Base-by-base conservation (phyloP, 1,140 invertebrate genomes). In the Brachionus calyciflorus region DNA sequence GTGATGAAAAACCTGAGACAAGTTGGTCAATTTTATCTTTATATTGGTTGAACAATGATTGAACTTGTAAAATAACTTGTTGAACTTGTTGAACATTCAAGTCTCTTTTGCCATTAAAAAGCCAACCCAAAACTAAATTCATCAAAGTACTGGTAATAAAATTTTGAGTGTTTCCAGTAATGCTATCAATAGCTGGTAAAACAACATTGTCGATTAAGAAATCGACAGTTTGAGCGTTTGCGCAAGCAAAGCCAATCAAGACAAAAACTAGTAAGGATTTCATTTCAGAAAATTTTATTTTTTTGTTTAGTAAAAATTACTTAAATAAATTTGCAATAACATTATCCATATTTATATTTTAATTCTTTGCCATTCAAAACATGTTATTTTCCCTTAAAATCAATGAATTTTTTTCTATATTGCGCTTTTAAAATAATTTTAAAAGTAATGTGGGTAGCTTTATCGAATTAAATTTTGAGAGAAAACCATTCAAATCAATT, bases 1-100 rank as follows among this genome's bases (percentile, higher is more conserved):
- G 33, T 2, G n/a, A 19, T 24, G 40, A 26, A 65, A 24, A 65
- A 24, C 24, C 44, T 44, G 21, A 21, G 14, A 65, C 30, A 21
- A 65, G 14, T 65, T 65, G 60, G 2, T 65, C 40, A 46, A 65
- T 65, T 65, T 65, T 65, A 44, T 65, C 60, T 46, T 65, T 65
- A n/a, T 65, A 65, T 19, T 65, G 26, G n/a, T 44, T 44, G 3
- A 65, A 65, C 10, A 44, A 37, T 21, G 4, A 10, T 65, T 65
- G 60, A 44, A 65, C 41, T 65, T 65, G 60, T 10, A 19, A 26
- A 44, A 65, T 24, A n/a, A 65, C 19, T 65, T 44, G 40, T 41
- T 65, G 37, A 44, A 65, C 37, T 65, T 44, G 40, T 24, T 41
- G n/a, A 28, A 44, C 19, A 44, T 24, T 24, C 1, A 65, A 37